Evolutionary conservation across 2,888 invertebrate species (phyloP).

Genomic region (Cheilosia soror): DNA sequence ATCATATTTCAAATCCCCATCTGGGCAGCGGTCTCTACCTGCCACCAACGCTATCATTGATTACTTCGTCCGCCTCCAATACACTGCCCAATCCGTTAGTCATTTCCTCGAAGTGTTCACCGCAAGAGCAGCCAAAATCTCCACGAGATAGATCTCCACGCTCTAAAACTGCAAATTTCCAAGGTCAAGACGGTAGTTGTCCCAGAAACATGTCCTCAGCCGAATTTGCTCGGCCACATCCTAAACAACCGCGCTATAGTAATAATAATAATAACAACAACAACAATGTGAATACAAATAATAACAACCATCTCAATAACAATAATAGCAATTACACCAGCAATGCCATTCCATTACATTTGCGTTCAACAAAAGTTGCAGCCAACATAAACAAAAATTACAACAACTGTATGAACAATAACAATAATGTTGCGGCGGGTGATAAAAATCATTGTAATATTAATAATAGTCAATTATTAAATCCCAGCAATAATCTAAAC

Average conservation of each 20-base stretch:
- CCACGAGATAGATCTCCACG: conserved; percentile 73
- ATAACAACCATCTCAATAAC: conserved; percentile 66
- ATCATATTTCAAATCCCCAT: conserved; percentile 56
- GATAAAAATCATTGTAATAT: conserved; percentile 64
- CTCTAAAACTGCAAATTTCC: conserved; percentile 71
- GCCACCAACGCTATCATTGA: conserved; percentile 60
- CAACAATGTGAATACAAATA: conserved; percentile 69
- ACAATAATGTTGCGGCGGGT: conserved; percentile 39
- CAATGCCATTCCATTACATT: conserved; percentile 77
- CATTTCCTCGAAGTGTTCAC: conserved; percentile 65
- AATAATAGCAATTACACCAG: conserved; percentile 61
- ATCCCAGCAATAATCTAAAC: conserved; percentile 35
- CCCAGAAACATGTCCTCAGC: conserved; percentile 77
- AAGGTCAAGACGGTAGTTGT: conserved; percentile 70
- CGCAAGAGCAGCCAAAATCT: conserved; percentile 73
- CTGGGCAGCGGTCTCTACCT: conserved; percentile 66
- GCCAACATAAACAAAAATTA: conserved; percentile 52
- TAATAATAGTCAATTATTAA: conserved; percentile 45
- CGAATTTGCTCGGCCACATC: conserved; percentile 79
- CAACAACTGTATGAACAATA: conserved; percentile 64
- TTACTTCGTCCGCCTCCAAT: conserved; percentile 50
- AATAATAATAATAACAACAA: conserved; percentile 64
- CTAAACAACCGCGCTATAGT: conserved; percentile 77
- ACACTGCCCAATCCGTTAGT: conserved; percentile 64
- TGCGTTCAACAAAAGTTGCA: conserved; percentile 69